Conservation (phyloP, 1,140 invertebrate genomes). For the Alviniconcha marisindica region DNA sequence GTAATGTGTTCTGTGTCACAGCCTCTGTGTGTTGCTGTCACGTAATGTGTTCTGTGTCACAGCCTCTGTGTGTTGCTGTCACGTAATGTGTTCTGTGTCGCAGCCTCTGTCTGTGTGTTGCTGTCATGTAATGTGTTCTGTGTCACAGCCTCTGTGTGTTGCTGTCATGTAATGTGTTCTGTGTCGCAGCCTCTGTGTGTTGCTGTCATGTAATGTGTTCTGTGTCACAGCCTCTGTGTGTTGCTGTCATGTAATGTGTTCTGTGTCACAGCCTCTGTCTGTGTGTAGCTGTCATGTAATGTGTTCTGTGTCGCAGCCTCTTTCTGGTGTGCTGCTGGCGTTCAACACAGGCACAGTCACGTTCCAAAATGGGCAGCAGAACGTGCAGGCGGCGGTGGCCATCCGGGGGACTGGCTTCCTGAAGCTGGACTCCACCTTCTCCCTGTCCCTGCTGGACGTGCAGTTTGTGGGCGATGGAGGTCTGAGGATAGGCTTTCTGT, state of each 20-base stretch:
- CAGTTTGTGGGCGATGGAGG: conserved; percentile 62
- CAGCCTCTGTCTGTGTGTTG: no score
- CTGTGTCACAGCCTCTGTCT: background rate
- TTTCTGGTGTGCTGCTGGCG: conserved; percentile 23
- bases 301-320: background rate
- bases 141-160: no score
- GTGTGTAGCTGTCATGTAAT: background rate
- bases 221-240: no score
- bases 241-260: no score
- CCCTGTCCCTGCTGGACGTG: conserved; percentile 61
- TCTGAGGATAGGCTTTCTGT: background rate
- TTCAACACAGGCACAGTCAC: conserved; percentile 59
- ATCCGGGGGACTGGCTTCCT: conserved; percentile 68
- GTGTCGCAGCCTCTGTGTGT: no score
- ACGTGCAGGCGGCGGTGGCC: conserved; percentile 43
- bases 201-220: no score
- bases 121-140: no score
- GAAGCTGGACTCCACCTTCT: conserved; percentile 65
- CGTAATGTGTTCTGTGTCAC: no score
- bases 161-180: background rate
- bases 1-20: background rate
- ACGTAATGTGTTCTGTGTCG: no score
- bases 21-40: conserved; percentile 25
- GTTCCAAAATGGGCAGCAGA: conserved; percentile 59
- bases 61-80: background rate